Percentiles rank a stretch among this genome's conserved stretches.
Evolutionary conservation across 2,888 invertebrate species (phyloP).

Genomic region (Axea sp.): DNA sequence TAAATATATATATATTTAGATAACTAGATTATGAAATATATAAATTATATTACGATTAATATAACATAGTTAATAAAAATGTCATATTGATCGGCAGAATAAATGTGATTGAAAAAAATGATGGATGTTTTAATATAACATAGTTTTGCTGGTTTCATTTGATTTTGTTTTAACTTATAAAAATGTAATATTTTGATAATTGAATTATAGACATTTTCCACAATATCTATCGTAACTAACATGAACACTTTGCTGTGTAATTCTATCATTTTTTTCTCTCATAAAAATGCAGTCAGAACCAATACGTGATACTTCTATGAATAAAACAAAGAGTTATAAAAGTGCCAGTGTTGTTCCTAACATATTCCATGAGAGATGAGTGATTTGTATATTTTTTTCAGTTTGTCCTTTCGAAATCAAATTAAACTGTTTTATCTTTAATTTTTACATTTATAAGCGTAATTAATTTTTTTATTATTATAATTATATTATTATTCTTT

Average conservation of each 20-base stretch:
- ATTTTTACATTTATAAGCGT: too few species aligned
- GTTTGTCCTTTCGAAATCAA: too few species aligned
- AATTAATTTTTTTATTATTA: background rate
- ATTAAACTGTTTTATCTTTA: too few species aligned
- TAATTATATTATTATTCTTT: too few species aligned
- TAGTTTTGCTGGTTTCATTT: background rate
- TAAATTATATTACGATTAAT: conserved; percentile 66
- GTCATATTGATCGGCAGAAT: conserved; percentile 60
- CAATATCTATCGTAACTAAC: background rate
- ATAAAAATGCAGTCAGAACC: conserved; percentile 61
- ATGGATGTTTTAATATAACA: conserved; percentile 21
- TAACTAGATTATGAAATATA: conserved; percentile 73
- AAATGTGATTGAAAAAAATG: conserved; percentile 51
- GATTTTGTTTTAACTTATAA: conserved; percentile 7
- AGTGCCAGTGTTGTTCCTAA: conserved; percentile 69
- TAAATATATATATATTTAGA: conserved; percentile 74
- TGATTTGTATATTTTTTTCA: conserved; percentile 18
- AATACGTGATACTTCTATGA: conserved; percentile 68
- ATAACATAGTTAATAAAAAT: conserved; percentile 65
- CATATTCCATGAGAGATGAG: conserved; percentile 56
- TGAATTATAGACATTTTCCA: too few species aligned
- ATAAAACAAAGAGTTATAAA: conserved; percentile 62
- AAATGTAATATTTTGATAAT: too few species aligned
- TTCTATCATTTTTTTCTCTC: conserved; percentile 55
- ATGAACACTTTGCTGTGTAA: background rate